phyloP scores from a whole-genome alignment of 2,888 invertebrate species.

The Druceiella hillmani region DNA sequence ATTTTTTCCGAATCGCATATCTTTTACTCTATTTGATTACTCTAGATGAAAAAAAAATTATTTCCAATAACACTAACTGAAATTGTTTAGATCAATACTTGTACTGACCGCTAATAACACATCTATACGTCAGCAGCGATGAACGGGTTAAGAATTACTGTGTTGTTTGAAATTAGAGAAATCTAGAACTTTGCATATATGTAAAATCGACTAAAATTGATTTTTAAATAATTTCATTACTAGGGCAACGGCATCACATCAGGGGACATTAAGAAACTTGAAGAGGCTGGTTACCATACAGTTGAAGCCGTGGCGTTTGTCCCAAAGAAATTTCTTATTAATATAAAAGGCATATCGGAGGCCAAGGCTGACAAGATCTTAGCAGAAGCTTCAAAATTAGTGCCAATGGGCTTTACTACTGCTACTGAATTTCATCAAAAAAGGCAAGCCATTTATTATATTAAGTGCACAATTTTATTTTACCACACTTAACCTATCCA shows the following conservation, averaged over 20 bases:
- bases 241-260: conserved; percentile 89
- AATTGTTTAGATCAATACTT: too few species aligned
- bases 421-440: conserved; percentile 95
- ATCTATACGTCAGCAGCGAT: too few species aligned
- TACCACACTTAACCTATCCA: background rate
- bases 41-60: too few species aligned
- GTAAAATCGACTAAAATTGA: too few species aligned
- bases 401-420: conserved; percentile 97
- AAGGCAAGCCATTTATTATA: conserved; percentile 52
- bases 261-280: conserved; percentile 87
- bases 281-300: conserved; percentile 91
- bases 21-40: too few species aligned
- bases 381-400: conserved; percentile 84
- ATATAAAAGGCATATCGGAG: conserved; percentile 94
- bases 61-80: too few species aligned
- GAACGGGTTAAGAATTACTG: too few species aligned
- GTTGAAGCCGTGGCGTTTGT: conserved; percentile 94
- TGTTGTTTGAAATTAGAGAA: too few species aligned
- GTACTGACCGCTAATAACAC: too few species aligned
- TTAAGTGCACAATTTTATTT: background rate
- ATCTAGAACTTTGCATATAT: conserved; percentile 1
- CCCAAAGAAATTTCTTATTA: conserved; percentile 83
- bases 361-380: conserved; percentile 94
- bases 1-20: too few species aligned
- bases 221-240: too few species aligned